Evolutionary conservation across 1,140 invertebrate species (phyloP), one percentile per base, ranked within the genome.

Genomic region (Aphidius ervi): DNA sequence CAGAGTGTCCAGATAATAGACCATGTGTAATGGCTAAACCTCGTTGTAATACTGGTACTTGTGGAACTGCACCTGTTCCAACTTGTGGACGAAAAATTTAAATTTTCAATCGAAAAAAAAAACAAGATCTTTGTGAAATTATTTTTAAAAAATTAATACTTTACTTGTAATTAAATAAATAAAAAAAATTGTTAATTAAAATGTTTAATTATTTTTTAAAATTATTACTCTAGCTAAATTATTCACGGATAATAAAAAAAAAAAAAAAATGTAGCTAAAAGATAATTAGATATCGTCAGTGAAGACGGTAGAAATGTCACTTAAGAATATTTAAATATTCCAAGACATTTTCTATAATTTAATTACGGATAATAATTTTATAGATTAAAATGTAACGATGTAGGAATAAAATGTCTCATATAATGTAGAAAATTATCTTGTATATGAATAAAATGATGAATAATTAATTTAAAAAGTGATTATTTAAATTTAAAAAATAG

Each of bases 1-100:
- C 71, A 20, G 4, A 65, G 5, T 73, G 71, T 59, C 69, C 69
- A 2, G 67, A 71, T 9, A 9, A 5, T 0, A 63, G 67, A 57
- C 49, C 53, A 8, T 73, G 71, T 52, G 59, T 63, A 8, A 73
- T 72, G 70, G 65, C 55, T 4, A 10, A 31, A 9, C 70, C 67
- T 6, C 55, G 10, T 4, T 71, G 71, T 47, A 70, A 71, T 43
- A 9, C 7, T 10, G 68, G 68, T 6, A 68, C 69, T 10, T 73
- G 71, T 42, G 62, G 60, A 8, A 56, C 10, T 0, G 52, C 65
- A 9, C 40, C 23, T 8, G 70, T 73, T n/a, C 69, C 71, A 3
- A 66, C 65, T 5, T 73, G 71, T 56, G 62, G 61, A 5, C 7
- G 1, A 7, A 63, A 62, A 43, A 0, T 16, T 16, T 16, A 16